phyloP scores from a whole-genome alignment of 2,888 invertebrate genomes.

The Zygogramma bicolorata region DNA sequence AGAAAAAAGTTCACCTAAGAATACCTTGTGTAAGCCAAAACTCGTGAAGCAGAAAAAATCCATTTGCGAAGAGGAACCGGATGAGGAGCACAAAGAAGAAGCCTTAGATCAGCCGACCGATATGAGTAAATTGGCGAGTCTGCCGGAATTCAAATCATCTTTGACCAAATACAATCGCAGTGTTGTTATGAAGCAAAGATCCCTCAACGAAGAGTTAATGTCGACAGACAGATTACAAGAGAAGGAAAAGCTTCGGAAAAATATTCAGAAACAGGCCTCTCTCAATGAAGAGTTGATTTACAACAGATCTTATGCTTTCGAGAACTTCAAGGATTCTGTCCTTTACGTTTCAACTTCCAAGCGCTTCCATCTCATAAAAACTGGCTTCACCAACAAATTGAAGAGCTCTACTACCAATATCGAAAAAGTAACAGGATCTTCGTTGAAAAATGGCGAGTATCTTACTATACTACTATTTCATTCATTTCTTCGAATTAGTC shows the following conservation, averaged over 20 bases:
- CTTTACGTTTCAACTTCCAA: constrained; percentile 81
- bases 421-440: constrained; percentile 80
- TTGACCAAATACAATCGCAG: constrained; percentile 19
- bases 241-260: constrained; percentile 83
- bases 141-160: constrained; percentile 20
- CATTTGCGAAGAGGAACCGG: no score
- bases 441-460: constrained; percentile 71
- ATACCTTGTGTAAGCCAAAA: constrained; percentile 71
- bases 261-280: constrained; percentile 91
- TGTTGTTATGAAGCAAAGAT: constrained; percentile 82
- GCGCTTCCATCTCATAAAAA: constrained; percentile 82
- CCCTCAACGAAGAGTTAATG: constrained; percentile 90
- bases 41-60: constrained; percentile 90
- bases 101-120: constrained; percentile 77
- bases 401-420: constrained; percentile 86
- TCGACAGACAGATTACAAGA: constrained; percentile 86
- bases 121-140: constrained; percentile 70
- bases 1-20: background rate
- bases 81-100: constrained; percentile 78
- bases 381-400: constrained; percentile 85
- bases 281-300: constrained; percentile 88
- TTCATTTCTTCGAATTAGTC: background rate
- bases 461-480: background rate
- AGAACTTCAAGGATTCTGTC: constrained; percentile 79
- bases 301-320: constrained; percentile 75